Conservation (phyloP, 2,888 invertebrate genomes). For the Diabrotica balteata region DNA sequence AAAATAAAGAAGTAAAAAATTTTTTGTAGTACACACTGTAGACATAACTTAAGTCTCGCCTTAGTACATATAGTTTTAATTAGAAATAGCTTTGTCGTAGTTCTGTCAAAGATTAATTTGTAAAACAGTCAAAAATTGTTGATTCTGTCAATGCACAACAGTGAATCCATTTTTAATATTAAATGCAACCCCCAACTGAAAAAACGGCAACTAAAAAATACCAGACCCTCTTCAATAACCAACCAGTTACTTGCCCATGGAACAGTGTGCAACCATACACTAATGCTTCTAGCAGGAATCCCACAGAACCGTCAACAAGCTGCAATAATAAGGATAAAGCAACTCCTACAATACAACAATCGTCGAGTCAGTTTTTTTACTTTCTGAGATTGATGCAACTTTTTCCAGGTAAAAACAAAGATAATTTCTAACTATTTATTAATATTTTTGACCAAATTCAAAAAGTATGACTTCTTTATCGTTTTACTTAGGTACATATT, state of each 20-base stretch:
- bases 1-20: no score
- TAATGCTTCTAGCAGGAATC: slow-evolving; percentile 46
- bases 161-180: slow-evolving; percentile 8
- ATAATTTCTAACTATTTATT: no score
- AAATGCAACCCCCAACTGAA: slow-evolving; percentile 40
- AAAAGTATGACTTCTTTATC: no score
- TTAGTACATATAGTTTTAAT: background rate
- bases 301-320: slow-evolving; percentile 28
- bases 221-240: slow-evolving; percentile 39
- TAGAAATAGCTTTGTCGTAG: background rate
- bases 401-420: slow-evolving; percentile 47
- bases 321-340: slow-evolving; percentile 23
- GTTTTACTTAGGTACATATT: no score
- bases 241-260: slow-evolving; percentile 50
- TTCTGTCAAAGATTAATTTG: background rate
- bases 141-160: slow-evolving; percentile 19
- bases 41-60: background rate
- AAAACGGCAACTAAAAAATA: slow-evolving; percentile 28
- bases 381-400: slow-evolving; percentile 58
- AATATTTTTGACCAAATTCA: no score
- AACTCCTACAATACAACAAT: slow-evolving; percentile 46
- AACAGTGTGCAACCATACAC: slow-evolving; percentile 48
- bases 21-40: no score
- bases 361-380: slow-evolving; percentile 56
- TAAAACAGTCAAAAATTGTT: slow-evolving; percentile 17